Conservation (phyloP, 2,113 vertebrate genomes). For the Willisornis vidua region DNA sequence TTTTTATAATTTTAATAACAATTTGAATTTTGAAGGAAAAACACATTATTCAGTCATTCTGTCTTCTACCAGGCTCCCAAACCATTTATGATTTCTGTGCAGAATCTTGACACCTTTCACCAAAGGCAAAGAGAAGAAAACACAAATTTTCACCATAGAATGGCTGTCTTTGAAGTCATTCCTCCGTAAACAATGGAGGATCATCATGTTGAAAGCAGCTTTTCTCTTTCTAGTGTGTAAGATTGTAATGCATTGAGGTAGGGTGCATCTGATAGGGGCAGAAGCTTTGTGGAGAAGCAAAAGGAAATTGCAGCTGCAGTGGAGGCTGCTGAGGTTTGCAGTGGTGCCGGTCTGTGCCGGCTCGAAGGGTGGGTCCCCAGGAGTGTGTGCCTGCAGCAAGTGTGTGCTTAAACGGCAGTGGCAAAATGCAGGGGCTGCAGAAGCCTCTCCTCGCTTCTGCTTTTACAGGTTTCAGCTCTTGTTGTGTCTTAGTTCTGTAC, state of each 20-base stretch:
- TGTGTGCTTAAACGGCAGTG: not conserved
- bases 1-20: not conserved
- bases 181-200: not conserved
- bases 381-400: rapidly evolving
- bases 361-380: rapidly evolving
- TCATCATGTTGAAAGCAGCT: not conserved
- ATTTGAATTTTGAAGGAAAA: not conserved
- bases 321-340: not conserved
- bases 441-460: not conserved
- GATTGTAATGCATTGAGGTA: not conserved
- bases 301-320: not conserved
- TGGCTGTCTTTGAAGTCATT: not conserved
- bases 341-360: not conserved
- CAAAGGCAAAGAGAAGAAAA: rapidly evolving
- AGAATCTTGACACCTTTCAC: not conserved
- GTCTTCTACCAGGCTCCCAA: not conserved
- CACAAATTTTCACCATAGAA: not conserved
- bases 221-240: not conserved
- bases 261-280: not conserved
- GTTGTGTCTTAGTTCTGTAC: not conserved
- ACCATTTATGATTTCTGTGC: not conserved
- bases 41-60: not conserved
- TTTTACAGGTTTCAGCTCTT: not conserved
- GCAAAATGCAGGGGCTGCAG: not conserved
- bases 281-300: not conserved